These are phyloP conservation scores for Bubo bubo DNA, from an alignment of 2,113 vertebrate species.

Conservation along the genomic window DNA sequence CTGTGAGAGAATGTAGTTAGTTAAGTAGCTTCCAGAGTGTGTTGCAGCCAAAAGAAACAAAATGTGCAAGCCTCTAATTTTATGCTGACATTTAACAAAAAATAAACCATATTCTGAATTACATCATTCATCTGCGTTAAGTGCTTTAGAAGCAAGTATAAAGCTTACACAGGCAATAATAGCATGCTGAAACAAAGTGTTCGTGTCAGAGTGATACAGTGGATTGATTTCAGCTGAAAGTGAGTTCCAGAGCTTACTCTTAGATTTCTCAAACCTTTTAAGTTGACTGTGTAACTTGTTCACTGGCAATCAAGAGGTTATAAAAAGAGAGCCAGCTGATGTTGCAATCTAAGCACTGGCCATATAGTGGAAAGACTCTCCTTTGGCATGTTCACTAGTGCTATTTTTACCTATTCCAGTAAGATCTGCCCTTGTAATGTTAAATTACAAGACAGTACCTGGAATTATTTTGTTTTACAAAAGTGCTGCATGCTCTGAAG, in stretches of 20 bases:
- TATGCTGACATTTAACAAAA: slow-evolving; percentile 21
- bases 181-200: not conserved
- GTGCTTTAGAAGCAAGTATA: not conserved
- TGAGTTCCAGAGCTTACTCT: not conserved
- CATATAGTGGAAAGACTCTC: slow-evolving; percentile 61
- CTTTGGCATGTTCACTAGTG: slow-evolving; percentile 54
- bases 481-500: not conserved
- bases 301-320: slow-evolving; percentile 6
- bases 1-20: not conserved
- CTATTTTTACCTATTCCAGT: slow-evolving; percentile 71
- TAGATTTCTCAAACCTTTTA: not conserved
- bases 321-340: slow-evolving; percentile 56
- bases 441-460: slow-evolving; percentile 46
- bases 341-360: slow-evolving; percentile 50
- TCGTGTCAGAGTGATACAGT: not conserved
- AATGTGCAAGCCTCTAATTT: not conserved
- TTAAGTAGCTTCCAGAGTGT: not conserved
- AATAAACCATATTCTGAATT: not conserved
- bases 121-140: not conserved
- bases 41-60: not conserved
- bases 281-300: not conserved
- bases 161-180: not conserved
- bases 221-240: slow-evolving; percentile 9
- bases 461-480: slow-evolving; percentile 39
- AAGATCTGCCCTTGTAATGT: slow-evolving; percentile 64